These are phyloP conservation scores for Corythaixoides concolor DNA, from an alignment of 2,113 vertebrate species.

Conservation along the genomic window DNA sequence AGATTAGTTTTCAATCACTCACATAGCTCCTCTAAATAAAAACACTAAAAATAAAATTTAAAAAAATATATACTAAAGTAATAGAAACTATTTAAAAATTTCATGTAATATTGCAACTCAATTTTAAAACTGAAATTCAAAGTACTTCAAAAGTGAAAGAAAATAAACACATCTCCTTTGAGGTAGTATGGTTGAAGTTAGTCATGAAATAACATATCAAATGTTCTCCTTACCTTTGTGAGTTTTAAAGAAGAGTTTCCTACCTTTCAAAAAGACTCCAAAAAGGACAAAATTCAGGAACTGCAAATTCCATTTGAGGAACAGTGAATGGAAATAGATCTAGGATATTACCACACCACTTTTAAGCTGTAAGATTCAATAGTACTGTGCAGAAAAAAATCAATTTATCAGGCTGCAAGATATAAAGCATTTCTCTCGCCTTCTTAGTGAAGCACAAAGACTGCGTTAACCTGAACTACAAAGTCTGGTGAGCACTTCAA, in stretches of 20 bases:
- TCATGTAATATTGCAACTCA: fast-evolving
- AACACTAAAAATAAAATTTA: not conserved
- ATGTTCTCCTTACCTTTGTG: not conserved
- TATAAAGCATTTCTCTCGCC: not conserved
- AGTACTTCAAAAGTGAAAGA: not conserved
- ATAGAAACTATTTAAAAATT: not conserved
- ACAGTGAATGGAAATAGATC: constrained; percentile 1
- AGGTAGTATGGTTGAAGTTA: not conserved
- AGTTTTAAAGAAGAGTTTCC: not conserved
- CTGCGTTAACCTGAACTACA: not conserved
- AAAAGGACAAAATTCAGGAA: not conserved
- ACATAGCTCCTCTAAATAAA: not conserved
- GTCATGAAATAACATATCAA: not conserved
- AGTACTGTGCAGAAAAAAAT: not conserved
- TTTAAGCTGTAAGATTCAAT: constrained; percentile 8
- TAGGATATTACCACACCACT: not conserved
- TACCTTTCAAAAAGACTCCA: not conserved
- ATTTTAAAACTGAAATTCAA: not conserved
- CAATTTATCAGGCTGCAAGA: constrained; percentile 14
- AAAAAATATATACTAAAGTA: not conserved
- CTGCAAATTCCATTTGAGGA: not conserved
- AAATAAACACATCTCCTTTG: not conserved
- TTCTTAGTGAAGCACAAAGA: not conserved
- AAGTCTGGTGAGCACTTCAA: not conserved
- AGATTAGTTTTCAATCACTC: not conserved